A percentile compares a stretch with the other conserved stretches of the same genome.
phyloP scores from a whole-genome alignment of 2,113 vertebrate genomes.

The Indicator indicator region DNA sequence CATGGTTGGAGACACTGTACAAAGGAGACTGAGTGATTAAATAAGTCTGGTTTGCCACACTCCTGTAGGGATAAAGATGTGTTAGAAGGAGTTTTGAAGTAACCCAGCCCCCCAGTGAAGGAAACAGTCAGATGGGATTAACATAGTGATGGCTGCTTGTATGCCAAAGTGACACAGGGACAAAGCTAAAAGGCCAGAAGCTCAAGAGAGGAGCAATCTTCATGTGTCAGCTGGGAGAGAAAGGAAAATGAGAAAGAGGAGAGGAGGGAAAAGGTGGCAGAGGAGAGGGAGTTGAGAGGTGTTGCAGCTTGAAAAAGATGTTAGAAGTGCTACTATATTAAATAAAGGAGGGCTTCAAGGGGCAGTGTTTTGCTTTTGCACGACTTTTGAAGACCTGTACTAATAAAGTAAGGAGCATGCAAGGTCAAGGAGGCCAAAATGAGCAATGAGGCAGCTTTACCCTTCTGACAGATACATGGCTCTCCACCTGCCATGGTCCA shows the following conservation, averaged over 20 bases:
- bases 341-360: background rate
- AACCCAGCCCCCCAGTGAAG: background rate
- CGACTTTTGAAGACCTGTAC: background rate
- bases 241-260: background rate
- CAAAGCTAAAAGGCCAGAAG: background rate
- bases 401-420: conserved; percentile 21
- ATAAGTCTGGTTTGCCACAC: background rate
- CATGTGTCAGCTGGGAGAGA: background rate
- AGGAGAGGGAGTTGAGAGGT: background rate
- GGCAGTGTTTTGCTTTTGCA: conserved; percentile 17
- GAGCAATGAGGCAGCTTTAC: conserved; percentile 36
- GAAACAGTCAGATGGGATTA: background rate
- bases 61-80: background rate
- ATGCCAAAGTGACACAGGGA: background rate
- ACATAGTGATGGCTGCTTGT: background rate
- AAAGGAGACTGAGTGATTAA: background rate
- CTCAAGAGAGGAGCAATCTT: background rate
- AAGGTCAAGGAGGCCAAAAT: conserved; percentile 42
- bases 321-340: background rate
- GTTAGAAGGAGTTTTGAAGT: background rate
- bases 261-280: background rate
- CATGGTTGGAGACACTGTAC: background rate
- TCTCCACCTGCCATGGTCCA: conserved; percentile 11
- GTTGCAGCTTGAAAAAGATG: background rate
- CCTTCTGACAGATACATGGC: conserved; percentile 39